phyloP scores from a whole-genome alignment of 2,113 vertebrate genomes.

The Propithecus coquereli region DNA sequence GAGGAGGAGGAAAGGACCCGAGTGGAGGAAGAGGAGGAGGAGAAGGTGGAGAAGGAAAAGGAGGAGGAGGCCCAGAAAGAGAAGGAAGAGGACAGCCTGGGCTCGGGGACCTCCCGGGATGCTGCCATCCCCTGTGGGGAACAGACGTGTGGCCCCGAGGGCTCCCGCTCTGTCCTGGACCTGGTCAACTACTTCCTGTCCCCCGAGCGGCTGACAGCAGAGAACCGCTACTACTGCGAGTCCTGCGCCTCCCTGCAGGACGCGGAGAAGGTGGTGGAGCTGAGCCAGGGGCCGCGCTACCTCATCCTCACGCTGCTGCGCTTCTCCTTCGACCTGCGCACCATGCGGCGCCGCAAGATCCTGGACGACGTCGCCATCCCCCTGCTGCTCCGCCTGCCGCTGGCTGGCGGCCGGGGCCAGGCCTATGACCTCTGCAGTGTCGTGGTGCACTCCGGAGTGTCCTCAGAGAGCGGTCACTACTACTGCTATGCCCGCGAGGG shows the following conservation, averaged over 20 bases:
- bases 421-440: constrained; percentile 87
- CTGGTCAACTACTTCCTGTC: constrained; percentile 89
- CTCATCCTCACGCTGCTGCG: constrained; percentile 87
- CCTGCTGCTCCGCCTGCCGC: constrained; percentile 82
- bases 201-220: constrained; percentile 84
- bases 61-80: neutral
- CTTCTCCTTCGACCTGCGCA: constrained; percentile 85
- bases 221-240: constrained; percentile 88
- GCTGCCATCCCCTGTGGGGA: neutral
- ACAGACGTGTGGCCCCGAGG: constrained; percentile 31
- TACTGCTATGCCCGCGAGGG: constrained; percentile 89
- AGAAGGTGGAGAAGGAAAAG: neutral
- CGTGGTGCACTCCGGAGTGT: constrained; percentile 87
- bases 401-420: constrained; percentile 56
- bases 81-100: neutral
- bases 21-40: no score
- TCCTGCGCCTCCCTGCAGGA: constrained; percentile 86
- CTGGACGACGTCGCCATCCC: constrained; percentile 85
- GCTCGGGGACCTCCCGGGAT: neutral
- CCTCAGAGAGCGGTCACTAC: constrained; percentile 88
- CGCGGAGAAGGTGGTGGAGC: constrained; percentile 85
- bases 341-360: constrained; percentile 88
- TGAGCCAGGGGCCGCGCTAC: constrained; percentile 85
- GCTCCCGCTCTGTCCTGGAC: constrained; percentile 83
- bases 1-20: no score